phyloP scores from a whole-genome alignment of 2,888 invertebrate genomes.

The Eledona agricola region DNA sequence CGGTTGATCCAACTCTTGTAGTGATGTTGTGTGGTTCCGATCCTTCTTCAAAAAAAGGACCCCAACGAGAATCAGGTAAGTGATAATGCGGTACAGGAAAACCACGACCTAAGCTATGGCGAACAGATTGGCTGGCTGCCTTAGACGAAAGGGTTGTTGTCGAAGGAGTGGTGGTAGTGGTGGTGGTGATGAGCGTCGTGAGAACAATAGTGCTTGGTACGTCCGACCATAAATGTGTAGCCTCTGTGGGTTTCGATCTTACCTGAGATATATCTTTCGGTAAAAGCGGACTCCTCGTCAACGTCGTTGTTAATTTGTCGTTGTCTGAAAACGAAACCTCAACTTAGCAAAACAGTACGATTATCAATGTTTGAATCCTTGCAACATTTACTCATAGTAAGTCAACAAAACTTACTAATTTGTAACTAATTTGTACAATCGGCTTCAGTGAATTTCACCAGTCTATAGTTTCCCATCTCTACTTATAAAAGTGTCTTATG shows the following conservation, averaged over 20 bases:
- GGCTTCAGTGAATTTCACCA: too few species aligned
- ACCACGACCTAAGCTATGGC: conserved; percentile 52
- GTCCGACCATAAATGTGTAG: conserved; percentile 26
- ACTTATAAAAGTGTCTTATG: too few species aligned
- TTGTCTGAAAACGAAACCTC: conserved; percentile 17
- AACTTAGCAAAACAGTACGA: too few species aligned
- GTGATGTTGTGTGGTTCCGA: conserved; percentile 66
- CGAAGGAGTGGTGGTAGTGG: conserved; percentile 16
- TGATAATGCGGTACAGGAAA: conserved; percentile 62
- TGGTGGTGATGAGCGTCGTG: conserved; percentile 1
- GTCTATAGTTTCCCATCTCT: too few species aligned
- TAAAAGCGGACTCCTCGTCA: conserved; percentile 15
- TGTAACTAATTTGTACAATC: too few species aligned
- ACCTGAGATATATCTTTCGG: conserved; percentile 21
- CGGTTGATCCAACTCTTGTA: conserved; percentile 68
- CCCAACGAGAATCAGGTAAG: conserved; percentile 65
- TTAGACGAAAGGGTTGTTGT: conserved; percentile 17
- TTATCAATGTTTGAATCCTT: too few species aligned
- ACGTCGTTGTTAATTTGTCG: conserved; percentile 4
- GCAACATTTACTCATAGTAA: too few species aligned
- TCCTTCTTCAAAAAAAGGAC: conserved; percentile 72
- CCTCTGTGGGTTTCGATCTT: conserved; percentile 17
- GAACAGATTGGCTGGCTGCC: conserved; percentile 45
- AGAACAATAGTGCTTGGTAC: conserved; percentile 9
- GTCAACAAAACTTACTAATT: too few species aligned